Evolutionary conservation across 2,113 vertebrate species (phyloP), one percentile per base, ranked within the genome.

Genomic region (Anser brachyrhynchus): DNA sequence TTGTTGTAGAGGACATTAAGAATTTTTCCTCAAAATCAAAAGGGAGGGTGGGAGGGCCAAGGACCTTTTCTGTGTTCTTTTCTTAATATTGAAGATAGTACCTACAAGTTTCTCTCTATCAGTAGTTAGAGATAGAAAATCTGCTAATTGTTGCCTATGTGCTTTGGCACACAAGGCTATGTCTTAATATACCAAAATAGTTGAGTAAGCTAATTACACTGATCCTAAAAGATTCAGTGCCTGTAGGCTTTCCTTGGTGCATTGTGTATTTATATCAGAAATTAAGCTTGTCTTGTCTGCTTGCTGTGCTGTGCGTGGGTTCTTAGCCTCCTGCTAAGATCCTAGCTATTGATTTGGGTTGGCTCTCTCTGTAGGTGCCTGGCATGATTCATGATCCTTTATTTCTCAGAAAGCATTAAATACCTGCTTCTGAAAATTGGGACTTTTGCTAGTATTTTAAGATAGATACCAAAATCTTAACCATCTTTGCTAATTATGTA

Each of bases 271-370:
- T 95, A 41, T 96, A 90, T 66, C 66, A 92, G 66, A 91, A 94
- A 93, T 54, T 49, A 84, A 82, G 66, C 23, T 92, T 91, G 88
- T 86, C 90, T 91, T 93, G 85, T 96, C 88, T 89, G 35, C 88
- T 90, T 92, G 81, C 92, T 96, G 90, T 89, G 92, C 93, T 81
- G 77, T 93, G 87, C n/a, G 29, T 91, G 73, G 70, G 90, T 90
- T 86, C 88, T 94, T 90, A 92, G 93, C 79, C 93, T 95, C 93
- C 95, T 84, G 95, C 92, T 95, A 96, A 84, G 94, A 90, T 96
- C 35, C 39, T 54, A 84, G 90, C 86, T 82, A 96, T 94, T 79
- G 95, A 96, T 96, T 96, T 92, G 86, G 76, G 73, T 65, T 90
- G 79, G 22, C 65, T 90, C 35, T 84, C 79, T 87, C 80, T 57